phyloP scores from a whole-genome alignment of 2,888 invertebrate genomes.

The Lasioglossum marginatum region DNA sequence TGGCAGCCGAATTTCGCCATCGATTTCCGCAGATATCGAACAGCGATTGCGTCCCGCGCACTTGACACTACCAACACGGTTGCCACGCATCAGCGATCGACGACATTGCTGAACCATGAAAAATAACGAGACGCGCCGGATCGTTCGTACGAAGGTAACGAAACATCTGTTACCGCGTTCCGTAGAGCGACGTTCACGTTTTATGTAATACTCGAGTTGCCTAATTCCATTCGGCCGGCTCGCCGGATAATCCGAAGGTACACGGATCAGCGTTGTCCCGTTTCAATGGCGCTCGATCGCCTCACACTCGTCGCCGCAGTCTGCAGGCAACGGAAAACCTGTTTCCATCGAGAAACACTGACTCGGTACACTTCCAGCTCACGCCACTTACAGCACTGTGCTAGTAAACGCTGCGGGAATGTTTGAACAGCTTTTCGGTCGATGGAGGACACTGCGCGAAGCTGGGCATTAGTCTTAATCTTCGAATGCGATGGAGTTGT shows the following conservation, averaged over 20 bases:
- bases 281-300: background rate
- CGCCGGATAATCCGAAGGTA: constrained; percentile 11
- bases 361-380: background rate
- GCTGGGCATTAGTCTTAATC: background rate
- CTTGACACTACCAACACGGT: constrained; percentile 61
- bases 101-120: constrained; percentile 57
- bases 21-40: background rate
- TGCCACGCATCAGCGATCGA: constrained; percentile 61
- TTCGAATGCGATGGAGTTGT: background rate
- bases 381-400: background rate
- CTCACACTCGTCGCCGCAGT: background rate
- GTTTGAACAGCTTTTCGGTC: background rate
- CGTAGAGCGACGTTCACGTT: background rate
- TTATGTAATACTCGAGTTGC: constrained; percentile 35
- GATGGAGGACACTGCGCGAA: background rate
- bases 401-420: background rate
- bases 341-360: constrained; percentile 5
- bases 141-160: constrained; percentile 39
- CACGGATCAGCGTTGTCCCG: background rate
- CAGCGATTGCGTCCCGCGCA: constrained; percentile 44
- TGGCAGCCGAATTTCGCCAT: background rate
- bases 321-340: background rate
- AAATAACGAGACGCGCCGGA: constrained; percentile 59
- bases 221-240: constrained; percentile 32
- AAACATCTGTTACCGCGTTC: constrained; percentile 47